Evolutionary conservation across 2,888 invertebrate species (phyloP), one percentile per base, ranked within the genome.

Genomic region (Eledona agricola): DNA sequence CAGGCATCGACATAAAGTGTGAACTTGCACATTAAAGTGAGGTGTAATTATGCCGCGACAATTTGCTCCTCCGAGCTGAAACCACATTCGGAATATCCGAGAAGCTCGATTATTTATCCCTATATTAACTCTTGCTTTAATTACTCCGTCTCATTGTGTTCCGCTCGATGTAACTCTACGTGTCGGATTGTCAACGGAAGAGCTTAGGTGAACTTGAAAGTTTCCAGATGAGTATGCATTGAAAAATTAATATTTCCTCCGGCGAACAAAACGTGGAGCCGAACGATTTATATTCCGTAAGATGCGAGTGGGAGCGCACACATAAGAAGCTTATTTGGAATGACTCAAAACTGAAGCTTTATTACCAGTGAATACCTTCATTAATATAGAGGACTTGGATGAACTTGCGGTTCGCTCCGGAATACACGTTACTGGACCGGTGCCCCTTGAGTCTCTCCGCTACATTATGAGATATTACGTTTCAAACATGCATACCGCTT

Each of bases 301-400:
- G n/a, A n/a, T n/a, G n/a, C n/a, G n/a, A n/a, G n/a, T n/a, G n/a
- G n/a, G n/a, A n/a, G n/a, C n/a, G n/a, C n/a, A n/a, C n/a, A n/a
- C n/a, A n/a, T 37, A 47, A 37, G 47, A 11, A 37, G 37, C 37
- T 47, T 47, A 37, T 47, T 47, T 47, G 15, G 19, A 47, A 37
- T 38, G 47, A 38, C 40, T 50, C 31, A 31, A 38, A 50, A 50
- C 40, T 50, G 28, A 9, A 22, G 50, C 40, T 50, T 31, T 38
- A 38, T 42, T 32, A 42, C 32, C 20, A 34, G 34, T 64, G 66
- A 68, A 68, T 65, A 57, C 59, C 65, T 61, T 68, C 66, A 68
- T 68, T 68, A 68, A 68, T 68, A 68, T 68, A 68, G 64, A 68
- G 58, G 63, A 65, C 57, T 51, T 54, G 45, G 61, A 63, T 60